Conservation (phyloP, 2,797 vertebrate genomes). For the Chloroceryle amazona region DNA sequence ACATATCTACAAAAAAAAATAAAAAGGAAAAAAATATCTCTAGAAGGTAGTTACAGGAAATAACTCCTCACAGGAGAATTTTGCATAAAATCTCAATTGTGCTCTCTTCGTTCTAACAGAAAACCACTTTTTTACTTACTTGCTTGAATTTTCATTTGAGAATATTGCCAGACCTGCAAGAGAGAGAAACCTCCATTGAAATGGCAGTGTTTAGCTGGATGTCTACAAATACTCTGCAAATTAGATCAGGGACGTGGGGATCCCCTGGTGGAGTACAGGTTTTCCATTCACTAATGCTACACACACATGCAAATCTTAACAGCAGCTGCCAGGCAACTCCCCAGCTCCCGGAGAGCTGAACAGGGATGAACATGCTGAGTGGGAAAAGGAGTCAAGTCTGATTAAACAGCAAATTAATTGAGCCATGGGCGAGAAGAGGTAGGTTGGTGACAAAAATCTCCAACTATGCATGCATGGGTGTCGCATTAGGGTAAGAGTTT, state of each 20-base stretch:
- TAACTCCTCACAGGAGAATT: not conserved
- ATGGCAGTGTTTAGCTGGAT: not conserved
- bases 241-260: not conserved
- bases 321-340: not conserved
- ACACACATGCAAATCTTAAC: not conserved
- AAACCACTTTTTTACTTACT: slow-evolving; percentile 67
- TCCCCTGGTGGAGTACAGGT: not conserved
- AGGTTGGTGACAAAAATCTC: not conserved
- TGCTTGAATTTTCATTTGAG: slow-evolving; percentile 72
- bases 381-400: not conserved
- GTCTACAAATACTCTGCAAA: not conserved
- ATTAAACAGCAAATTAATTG: not conserved
- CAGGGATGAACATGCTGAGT: not conserved
- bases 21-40: not conserved
- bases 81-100: not conserved
- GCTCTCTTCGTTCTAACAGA: not conserved
- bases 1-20: slow-evolving; percentile 71
- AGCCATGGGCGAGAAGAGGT: not conserved
- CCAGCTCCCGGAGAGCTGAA: not conserved
- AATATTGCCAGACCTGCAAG: slow-evolving; percentile 81
- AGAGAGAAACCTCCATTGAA: not conserved
- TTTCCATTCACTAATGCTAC: not conserved
- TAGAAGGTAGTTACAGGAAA: not conserved
- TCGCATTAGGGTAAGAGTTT: no score
- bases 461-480: no score